Evolutionary conservation across 2,888 invertebrate genomes (phyloP).

Genomic region (Eupithecia exiguata): DNA sequence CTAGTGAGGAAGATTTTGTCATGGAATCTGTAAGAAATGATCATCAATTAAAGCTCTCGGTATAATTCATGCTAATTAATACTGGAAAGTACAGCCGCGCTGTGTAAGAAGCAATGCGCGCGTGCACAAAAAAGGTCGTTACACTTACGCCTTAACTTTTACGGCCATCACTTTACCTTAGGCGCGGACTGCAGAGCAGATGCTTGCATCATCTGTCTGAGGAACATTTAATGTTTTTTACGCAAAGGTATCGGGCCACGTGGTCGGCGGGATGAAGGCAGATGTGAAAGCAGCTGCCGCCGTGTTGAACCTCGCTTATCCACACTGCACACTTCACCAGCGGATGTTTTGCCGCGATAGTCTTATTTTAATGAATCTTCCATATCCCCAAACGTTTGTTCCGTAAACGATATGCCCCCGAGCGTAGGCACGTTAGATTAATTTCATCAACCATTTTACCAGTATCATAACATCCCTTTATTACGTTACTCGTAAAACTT

Average conservation of each 20-base stretch:
- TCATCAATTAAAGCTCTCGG: background rate
- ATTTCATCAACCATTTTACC: constrained; percentile 20
- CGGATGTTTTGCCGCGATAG: constrained; percentile 55
- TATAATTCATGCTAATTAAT: background rate
- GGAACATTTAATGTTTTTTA: constrained; percentile 68
- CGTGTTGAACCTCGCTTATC: constrained; percentile 64
- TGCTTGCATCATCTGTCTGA: constrained; percentile 63
- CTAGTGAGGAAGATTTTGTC: background rate
- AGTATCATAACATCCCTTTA: constrained; percentile 7
- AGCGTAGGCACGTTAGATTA: constrained; percentile 1
- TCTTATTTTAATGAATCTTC: constrained; percentile 32
- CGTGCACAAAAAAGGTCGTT: constrained; percentile 2
- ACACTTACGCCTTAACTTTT: constrained; percentile 21
- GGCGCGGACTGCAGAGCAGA: constrained; percentile 54
- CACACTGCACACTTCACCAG: constrained; percentile 49
- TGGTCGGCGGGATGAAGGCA: constrained; percentile 66
- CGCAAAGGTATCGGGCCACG: constrained; percentile 60
- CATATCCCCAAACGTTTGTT: constrained; percentile 16
- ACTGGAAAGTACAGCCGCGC: background rate
- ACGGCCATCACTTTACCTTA: constrained; percentile 44
- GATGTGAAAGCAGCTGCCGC: constrained; percentile 76
- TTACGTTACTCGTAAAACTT: constrained; percentile 24
- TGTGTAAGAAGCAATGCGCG: background rate
- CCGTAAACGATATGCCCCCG: background rate
- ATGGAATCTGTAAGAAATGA: background rate